These are phyloP conservation scores for Pelobates fuscus DNA, from an alignment of 2,113 vertebrate species.

Conservation along the genomic window DNA sequence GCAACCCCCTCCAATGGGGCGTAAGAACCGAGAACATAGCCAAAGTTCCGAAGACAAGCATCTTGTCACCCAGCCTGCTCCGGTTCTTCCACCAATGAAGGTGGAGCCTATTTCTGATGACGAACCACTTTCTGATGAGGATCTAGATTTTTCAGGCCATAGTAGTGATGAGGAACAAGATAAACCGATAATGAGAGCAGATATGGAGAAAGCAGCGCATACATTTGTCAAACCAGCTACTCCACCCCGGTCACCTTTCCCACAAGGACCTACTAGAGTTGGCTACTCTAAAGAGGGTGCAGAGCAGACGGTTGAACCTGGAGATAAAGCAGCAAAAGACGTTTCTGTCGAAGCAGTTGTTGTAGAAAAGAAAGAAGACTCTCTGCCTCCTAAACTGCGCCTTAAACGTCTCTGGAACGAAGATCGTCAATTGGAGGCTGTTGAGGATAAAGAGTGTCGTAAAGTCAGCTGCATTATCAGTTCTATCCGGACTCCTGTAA, in stretches of 20 bases:
- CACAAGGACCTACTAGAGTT: accelerated
- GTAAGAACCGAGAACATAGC: slow-evolving; percentile 63
- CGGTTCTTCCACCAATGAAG: slow-evolving; percentile 58
- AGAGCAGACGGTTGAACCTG: slow-evolving; percentile 53
- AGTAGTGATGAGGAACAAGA: slow-evolving; percentile 3
- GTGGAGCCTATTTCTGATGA: slow-evolving; percentile 59
- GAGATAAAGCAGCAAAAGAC: slow-evolving; percentile 35
- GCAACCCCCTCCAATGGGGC: slow-evolving; percentile 66
- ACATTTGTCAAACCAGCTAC: slow-evolving; percentile 59
- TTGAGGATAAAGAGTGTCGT: slow-evolving; percentile 55
- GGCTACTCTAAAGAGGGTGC: slow-evolving; percentile 29
- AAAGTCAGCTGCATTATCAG: slow-evolving; percentile 57
- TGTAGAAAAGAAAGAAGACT: slow-evolving; percentile 58
- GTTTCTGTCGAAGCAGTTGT: background rate
- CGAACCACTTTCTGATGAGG: slow-evolving; percentile 49
- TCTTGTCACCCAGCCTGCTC: background rate
- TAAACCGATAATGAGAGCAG: background rate
- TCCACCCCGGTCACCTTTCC: slow-evolving; percentile 17
- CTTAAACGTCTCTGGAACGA: slow-evolving; percentile 73
- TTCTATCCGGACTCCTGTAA: slow-evolving; percentile 18
- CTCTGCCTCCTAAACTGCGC: slow-evolving; percentile 73
- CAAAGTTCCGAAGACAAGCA: slow-evolving; percentile 52
- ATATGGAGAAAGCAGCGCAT: background rate
- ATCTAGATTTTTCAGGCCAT: background rate
- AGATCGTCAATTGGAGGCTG: slow-evolving; percentile 47